Evolutionary conservation across 53 echinoderm and acorn worm species (phyloP).

Genomic region (Apostichopus leukothele): DNA sequence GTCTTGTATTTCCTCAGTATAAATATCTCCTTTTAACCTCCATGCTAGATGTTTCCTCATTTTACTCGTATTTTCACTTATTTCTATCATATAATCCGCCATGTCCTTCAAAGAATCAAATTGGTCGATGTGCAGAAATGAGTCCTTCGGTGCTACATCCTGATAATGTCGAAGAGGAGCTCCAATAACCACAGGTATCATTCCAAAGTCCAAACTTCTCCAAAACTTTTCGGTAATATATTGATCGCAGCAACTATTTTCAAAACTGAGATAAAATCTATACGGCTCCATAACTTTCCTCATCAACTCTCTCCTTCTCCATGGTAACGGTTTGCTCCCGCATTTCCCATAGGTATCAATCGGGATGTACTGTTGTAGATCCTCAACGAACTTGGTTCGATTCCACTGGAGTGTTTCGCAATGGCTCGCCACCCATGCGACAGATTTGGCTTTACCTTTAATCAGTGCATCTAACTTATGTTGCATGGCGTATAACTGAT

Average conservation of each 20-base stretch:
- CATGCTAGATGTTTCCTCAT: slow-evolving; percentile 13
- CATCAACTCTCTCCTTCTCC: slow-evolving; percentile 25
- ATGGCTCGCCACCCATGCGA: slow-evolving; percentile 43
- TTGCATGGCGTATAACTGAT: neutral
- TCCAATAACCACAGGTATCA: slow-evolving; percentile 47
- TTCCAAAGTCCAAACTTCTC: slow-evolving; percentile 36
- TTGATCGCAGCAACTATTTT: slow-evolving; percentile 42
- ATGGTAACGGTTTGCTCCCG: slow-evolving; percentile 22
- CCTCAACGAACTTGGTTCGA: slow-evolving; percentile 15
- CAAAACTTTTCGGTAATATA: slow-evolving; percentile 49
- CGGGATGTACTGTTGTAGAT: slow-evolving; percentile 22
- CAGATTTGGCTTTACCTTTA: slow-evolving; percentile 28
- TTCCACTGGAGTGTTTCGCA: slow-evolving; percentile 45
- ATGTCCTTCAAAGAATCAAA: slow-evolving; percentile 37
- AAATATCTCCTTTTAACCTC: slow-evolving; percentile 20
- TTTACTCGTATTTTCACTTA: slow-evolving; percentile 12
- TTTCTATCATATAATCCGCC: slow-evolving; percentile 19
- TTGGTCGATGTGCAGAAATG: slow-evolving; percentile 44
- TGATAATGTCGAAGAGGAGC: slow-evolving; percentile 27
- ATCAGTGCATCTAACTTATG: slow-evolving; percentile 30
- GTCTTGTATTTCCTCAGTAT: slow-evolving; percentile 21
- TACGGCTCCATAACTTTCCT: slow-evolving; percentile 35
- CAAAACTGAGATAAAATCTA: slow-evolving; percentile 42
- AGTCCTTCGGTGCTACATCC: slow-evolving; percentile 32
- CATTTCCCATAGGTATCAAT: slow-evolving; percentile 44